Conservation (phyloP, 2,797 vertebrate genomes). For the Dendrocincla tyrannina region DNA sequence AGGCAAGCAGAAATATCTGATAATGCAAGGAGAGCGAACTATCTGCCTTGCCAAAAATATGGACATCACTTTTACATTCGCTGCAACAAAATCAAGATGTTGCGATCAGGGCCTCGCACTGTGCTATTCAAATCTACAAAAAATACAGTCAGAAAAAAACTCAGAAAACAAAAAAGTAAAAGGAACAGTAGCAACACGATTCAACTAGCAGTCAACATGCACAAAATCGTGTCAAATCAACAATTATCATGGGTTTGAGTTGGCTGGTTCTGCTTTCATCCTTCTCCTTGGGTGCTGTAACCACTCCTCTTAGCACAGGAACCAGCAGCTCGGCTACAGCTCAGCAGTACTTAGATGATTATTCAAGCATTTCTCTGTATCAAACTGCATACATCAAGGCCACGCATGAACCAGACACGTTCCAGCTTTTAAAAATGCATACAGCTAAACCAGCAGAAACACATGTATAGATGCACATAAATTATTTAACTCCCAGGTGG, state of each 20-base stretch:
- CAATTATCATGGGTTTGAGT: not conserved
- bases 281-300: not conserved
- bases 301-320: not conserved
- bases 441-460: not conserved
- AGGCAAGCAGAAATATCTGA: not conserved
- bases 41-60: not conserved
- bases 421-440: not conserved
- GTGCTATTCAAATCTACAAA: not conserved
- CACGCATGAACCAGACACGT: not conserved
- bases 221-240: not conserved
- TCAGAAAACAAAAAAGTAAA: not conserved
- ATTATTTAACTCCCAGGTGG: not conserved
- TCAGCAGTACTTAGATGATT: not conserved
- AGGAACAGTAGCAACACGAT: not conserved
- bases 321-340: not conserved
- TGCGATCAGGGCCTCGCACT: not conserved
- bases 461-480: not conserved
- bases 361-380: not conserved
- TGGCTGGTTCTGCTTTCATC: not conserved
- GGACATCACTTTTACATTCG: not conserved
- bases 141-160: not conserved
- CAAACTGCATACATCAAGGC: not conserved
- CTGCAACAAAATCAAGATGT: not conserved
- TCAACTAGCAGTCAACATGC: not conserved
- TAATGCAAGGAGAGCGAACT: not conserved